phyloP scores from a whole-genome alignment of 2,113 vertebrate species.

The Alectura lathami region DNA sequence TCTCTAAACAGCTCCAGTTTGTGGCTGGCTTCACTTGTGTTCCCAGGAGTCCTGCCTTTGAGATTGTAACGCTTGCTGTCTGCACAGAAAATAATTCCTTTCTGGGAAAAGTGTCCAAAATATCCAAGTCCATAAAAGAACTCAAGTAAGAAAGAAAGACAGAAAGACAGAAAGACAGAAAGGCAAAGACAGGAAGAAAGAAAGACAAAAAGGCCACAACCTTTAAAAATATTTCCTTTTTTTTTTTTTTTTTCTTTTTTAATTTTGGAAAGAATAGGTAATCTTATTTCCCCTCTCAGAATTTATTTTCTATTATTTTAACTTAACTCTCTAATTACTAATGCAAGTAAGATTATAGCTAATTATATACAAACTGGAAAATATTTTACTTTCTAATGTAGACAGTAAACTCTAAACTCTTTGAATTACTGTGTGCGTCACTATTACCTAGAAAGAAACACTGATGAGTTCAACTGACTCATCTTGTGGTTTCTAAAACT shows the following conservation, averaged over 20 bases:
- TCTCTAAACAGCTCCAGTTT: background rate
- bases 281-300: background rate
- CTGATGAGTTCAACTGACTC: background rate
- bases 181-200: background rate
- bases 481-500: background rate
- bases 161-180: background rate
- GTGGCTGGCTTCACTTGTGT: background rate
- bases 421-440: background rate
- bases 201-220: background rate
- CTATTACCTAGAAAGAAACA: background rate
- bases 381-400: background rate
- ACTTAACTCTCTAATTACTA: background rate
- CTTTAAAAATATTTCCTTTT: background rate
- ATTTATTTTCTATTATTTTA: background rate
- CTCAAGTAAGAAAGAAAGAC: background rate
- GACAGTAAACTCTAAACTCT: background rate
- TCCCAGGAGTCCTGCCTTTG: background rate
- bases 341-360: background rate
- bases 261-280: background rate
- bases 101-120: background rate
- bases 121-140: background rate
- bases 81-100: background rate
- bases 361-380: background rate
- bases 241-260: background rate
- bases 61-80: background rate